Percentiles rank a stretch among this genome's conserved stretches.
Conservation (phyloP, 2,113 vertebrate genomes). For the Anhinga rufa region DNA sequence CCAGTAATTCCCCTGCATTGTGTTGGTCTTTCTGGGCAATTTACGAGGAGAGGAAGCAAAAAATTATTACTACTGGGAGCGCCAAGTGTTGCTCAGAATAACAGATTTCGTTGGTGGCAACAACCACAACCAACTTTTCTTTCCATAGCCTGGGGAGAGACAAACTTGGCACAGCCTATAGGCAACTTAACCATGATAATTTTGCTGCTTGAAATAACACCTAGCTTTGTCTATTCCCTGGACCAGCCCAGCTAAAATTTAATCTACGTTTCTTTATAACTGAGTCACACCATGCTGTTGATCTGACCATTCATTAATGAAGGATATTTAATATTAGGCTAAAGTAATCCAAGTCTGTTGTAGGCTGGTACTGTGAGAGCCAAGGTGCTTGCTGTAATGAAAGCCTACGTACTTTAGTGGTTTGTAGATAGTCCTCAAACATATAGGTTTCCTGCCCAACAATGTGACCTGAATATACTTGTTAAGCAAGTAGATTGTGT, state of each 20-base stretch:
- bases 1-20: not conserved
- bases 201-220: not conserved
- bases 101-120: not conserved
- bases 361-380: not conserved
- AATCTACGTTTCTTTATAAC: not conserved
- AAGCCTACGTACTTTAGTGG: not conserved
- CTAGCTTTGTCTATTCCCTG: not conserved
- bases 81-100: not conserved
- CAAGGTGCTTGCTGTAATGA: not conserved
- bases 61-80: not conserved
- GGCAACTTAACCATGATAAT: not conserved
- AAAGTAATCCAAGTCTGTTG: not conserved
- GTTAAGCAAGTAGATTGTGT: not conserved
- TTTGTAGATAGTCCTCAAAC: not conserved
- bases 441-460: not conserved
- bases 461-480: not conserved
- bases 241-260: not conserved
- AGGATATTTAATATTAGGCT: not conserved
- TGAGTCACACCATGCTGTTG: not conserved
- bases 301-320: not conserved
- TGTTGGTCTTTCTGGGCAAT: not conserved
- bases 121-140: not conserved
- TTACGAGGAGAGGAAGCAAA: not conserved
- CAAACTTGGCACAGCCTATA: not conserved
- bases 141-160: not conserved